Percentiles rank a stretch among this genome's conserved stretches.
Evolutionary conservation across 2,888 invertebrate genomes (phyloP).

Genomic region (Andricus curvator): DNA sequence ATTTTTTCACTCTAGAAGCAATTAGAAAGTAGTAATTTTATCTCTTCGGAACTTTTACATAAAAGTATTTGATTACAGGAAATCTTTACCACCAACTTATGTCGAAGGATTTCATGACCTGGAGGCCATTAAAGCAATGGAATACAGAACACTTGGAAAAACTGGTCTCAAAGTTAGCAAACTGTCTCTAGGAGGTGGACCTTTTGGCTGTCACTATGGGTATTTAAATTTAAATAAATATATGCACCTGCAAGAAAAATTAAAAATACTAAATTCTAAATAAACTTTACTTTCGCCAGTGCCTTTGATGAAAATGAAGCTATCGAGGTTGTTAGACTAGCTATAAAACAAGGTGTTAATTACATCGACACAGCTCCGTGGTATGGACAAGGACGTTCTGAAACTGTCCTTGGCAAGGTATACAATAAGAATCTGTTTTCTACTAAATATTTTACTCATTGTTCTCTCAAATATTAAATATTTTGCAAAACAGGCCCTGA

Average conservation of each 20-base stretch:
- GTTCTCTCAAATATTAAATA: background rate
- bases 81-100: constrained; percentile 81
- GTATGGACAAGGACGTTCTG: constrained; percentile 94
- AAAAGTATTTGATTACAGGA: constrained; percentile 5
- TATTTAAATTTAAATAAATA: constrained; percentile 5
- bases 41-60: background rate
- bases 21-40: background rate
- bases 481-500: constrained; percentile 82
- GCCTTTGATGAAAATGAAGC: constrained; percentile 84
- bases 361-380: constrained; percentile 95
- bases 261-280: constrained; percentile 4
- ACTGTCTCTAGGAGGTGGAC: constrained; percentile 87
- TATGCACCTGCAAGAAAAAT: background rate
- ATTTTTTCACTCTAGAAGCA: background rate
- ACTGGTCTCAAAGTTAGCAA: constrained; percentile 87
- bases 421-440: constrained; percentile 22
- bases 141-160: constrained; percentile 85
- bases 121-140: constrained; percentile 83
- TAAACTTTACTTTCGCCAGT: constrained; percentile 75
- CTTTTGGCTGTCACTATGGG: constrained; percentile 88
- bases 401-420: constrained; percentile 89
- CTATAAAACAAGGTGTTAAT: constrained; percentile 90
- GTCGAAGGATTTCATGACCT: constrained; percentile 84
- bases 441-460: background rate
- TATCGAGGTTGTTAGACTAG: constrained; percentile 84